Evolutionary conservation across 2,113 vertebrate species (phyloP).

Genomic region (pig (Sus scrofa)): T2T-Sscrofa CM000819.6:128059501-128060000

Average conservation of each 20-base stretch:
- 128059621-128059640: background rate
- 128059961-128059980: background rate
- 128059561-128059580: background rate
- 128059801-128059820: background rate
- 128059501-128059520: background rate
- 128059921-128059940: background rate
- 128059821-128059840: background rate
- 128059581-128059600: background rate
- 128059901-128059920: background rate
- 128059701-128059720: background rate
- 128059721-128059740: background rate
- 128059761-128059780: background rate
- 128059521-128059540: background rate
- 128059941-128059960: background rate
- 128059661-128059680: background rate
- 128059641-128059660: background rate
- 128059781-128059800: background rate
- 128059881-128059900: background rate
- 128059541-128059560: constrained; percentile 22
- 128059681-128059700: background rate
- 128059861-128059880: background rate
- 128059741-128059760: constrained; percentile 11
- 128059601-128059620: background rate
- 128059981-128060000: constrained; percentile 37
- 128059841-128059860: background rate